These are phyloP conservation scores for Dysmachus trigonus DNA, from an alignment of 2,888 invertebrate species.

Conservation along the genomic window DNA sequence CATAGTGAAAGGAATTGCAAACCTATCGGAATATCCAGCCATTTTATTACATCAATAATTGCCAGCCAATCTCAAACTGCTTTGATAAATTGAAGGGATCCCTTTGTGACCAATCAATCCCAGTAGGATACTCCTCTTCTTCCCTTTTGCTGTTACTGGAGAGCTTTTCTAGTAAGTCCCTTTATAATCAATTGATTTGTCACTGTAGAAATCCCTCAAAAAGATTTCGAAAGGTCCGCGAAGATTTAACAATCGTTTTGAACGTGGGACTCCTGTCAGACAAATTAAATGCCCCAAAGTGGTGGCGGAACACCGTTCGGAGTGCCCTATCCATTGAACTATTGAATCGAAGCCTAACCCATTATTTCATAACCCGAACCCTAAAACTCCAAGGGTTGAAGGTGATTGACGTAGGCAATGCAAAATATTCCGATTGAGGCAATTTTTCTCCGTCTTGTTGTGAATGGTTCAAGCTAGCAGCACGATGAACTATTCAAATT, in stretches of 20 bases:
- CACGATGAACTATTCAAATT: background rate
- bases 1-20: background rate
- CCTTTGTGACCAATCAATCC: background rate
- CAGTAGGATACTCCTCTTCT: background rate
- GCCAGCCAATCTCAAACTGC: background rate
- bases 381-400: background rate
- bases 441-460: background rate
- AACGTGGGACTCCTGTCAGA: background rate
- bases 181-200: conserved; percentile 15
- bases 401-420: background rate
- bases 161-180: background rate
- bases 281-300: conserved; percentile 8
- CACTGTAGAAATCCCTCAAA: background rate
- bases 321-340: background rate
- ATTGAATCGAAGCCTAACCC: background rate
- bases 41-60: background rate
- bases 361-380: background rate
- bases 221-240: background rate
- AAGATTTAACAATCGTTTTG: background rate
- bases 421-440: background rate
- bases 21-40: background rate
- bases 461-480: background rate
- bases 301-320: background rate
- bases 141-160: background rate
- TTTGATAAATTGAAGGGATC: background rate